Percentiles rank a stretch among this genome's conserved stretches.
These are phyloP conservation scores for Alloplasta piceator DNA, from an alignment of 2,888 invertebrate species.

Conservation along the genomic window DNA sequence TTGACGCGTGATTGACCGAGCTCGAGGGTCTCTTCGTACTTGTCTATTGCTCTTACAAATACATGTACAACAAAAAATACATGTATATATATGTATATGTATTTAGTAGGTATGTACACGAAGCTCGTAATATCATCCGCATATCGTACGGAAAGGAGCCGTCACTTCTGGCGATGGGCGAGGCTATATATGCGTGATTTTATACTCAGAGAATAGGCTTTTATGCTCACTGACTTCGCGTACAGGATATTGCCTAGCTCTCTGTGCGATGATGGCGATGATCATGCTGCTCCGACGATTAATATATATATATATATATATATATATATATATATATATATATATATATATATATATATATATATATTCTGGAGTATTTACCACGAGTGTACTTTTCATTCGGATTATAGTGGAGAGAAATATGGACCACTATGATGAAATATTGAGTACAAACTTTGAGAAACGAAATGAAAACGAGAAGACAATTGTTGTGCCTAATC, in stretches of 20 bases:
- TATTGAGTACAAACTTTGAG: too few species aligned
- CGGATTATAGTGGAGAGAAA: too few species aligned
- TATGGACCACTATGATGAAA: too few species aligned
- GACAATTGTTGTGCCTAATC: too few species aligned
- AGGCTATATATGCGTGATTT: constrained; percentile 24
- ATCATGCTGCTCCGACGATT: constrained; percentile 49
- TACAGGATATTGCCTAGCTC: constrained; percentile 27
- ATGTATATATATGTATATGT: constrained; percentile 9
- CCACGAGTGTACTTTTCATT: background rate
- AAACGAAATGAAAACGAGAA: too few species aligned
- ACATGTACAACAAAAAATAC: constrained; percentile 4
- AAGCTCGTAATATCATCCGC: constrained; percentile 10
- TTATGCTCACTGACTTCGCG: constrained; percentile 12
- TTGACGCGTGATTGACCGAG: constrained; percentile 41
- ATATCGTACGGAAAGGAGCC: constrained; percentile 49
- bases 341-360: background rate
- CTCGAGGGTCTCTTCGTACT: background rate
- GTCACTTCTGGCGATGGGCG: constrained; percentile 59
- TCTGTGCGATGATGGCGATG: constrained; percentile 53
- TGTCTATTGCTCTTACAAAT: background rate
- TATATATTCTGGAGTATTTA: background rate
- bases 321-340: background rate
- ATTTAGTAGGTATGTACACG: background rate
- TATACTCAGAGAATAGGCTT: constrained; percentile 40
- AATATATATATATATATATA: background rate